Conservation (phyloP, 1,140 invertebrate species). For the Drosophila bocqueti region DNA sequence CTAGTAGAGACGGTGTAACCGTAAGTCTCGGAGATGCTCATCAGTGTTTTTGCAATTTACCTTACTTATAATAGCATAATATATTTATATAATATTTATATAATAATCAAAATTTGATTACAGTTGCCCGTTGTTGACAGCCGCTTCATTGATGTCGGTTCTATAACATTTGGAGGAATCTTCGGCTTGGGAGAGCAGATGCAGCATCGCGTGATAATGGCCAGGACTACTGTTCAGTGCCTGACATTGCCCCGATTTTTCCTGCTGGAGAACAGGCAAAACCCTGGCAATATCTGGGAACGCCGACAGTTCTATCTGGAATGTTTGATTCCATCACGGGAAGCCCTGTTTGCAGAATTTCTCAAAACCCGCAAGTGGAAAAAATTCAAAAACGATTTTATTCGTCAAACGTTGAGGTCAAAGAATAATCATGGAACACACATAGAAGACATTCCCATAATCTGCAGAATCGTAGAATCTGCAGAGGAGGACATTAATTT, state of each 20-base stretch:
- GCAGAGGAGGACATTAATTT: slow-evolving; percentile 5
- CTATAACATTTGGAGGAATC: slow-evolving; percentile 73
- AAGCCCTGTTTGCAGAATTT: slow-evolving; percentile 85
- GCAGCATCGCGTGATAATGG: slow-evolving; percentile 86
- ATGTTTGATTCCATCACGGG: slow-evolving; percentile 86
- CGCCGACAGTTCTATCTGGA: slow-evolving; percentile 86
- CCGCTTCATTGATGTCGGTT: slow-evolving; percentile 80
- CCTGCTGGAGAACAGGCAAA: slow-evolving; percentile 86
- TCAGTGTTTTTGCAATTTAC: not conserved
- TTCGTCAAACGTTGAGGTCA: slow-evolving; percentile 53
- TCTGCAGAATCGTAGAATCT: slow-evolving; percentile 73
- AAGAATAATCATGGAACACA: slow-evolving; percentile 27
- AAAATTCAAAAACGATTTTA: slow-evolving; percentile 85
- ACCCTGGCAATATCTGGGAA: slow-evolving; percentile 88
- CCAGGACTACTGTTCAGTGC: slow-evolving; percentile 85
- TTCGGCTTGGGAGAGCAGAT: slow-evolving; percentile 86
- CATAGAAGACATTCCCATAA: slow-evolving; percentile 71
- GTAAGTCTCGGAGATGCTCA: slow-evolving; percentile 6
- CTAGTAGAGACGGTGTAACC: not conserved
- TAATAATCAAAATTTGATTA: not conserved
- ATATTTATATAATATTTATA: not conserved
- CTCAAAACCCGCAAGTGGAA: slow-evolving; percentile 86
- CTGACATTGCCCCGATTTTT: slow-evolving; percentile 87
- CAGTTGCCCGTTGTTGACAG: slow-evolving; percentile 34
- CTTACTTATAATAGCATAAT: too few relatives aligned